Evolutionary conservation across 2,113 vertebrate genomes (phyloP), one percentile per base, ranked within the genome.

Genomic region (Lepisosteus osseus): DNA sequence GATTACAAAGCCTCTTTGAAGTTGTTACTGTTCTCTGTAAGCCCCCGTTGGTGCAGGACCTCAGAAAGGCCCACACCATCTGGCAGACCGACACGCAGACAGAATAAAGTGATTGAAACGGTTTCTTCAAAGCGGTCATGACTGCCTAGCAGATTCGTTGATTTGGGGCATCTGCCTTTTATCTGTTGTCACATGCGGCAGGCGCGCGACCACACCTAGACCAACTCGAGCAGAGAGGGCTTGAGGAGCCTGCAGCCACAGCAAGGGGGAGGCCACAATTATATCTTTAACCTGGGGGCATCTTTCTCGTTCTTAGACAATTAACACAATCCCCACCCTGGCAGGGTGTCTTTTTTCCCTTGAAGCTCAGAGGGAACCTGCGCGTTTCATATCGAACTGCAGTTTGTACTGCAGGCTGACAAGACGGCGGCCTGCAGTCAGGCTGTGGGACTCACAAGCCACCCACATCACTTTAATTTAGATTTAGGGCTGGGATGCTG

Each of bases 1-100:
- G 96, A 98, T 99, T 98, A 98, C 95, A 97, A 95, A 94, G 89
- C 88, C 84, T 90, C 97, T 99, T 98, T 98, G 96, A 98, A 98
- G 96, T 95, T 85, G 82, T 89, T 92, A 89, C 92, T 90, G 90
- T 86, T 90, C 91, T 87, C 87, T 89, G 87, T 87, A 86, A 88
- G 92, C 93, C 90, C 91, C 93, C 84, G 87, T 94, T 91, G 90
- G 92, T 91, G 85, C 91, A 93, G 92, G 94, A 92, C 92, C 93
- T 93, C 92, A 93, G 94, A 94, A 94, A 88, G 94, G 93, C 93
- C 94, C 90, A 89, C 93, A 94, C 95, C 95, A 95, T 97, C 95
- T 96, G 95, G 93, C 92, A 91, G 92, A 93, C 90, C 92, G 94
- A 94, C 86, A 91, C 90, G 91, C 93, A 94, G 93, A 95, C 92